Conservation (phyloP, 2,888 invertebrate species). For the Thalpophila matura region DNA sequence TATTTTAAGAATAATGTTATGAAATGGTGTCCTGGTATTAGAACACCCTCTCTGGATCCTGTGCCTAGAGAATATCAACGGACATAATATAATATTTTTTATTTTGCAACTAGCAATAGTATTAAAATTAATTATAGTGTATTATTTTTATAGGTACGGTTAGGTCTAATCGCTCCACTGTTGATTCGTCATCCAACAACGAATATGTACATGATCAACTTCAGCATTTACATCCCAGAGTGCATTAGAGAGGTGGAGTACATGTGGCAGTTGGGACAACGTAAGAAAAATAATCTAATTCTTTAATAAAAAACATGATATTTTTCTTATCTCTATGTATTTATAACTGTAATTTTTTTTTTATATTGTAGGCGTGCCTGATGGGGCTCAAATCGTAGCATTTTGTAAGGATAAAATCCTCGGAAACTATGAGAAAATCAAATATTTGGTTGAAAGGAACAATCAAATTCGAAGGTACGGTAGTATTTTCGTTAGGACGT, state of each 20-base stretch:
- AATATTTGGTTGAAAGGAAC: slow-evolving; percentile 92
- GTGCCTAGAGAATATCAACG: too few species aligned
- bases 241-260: slow-evolving; percentile 95
- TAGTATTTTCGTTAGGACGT: too few species aligned
- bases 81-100: too few species aligned
- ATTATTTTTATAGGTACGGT: slow-evolving; percentile 87
- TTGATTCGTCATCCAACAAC: slow-evolving; percentile 92
- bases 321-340: background rate
- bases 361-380: slow-evolving; percentile 91
- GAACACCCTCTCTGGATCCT: too few species aligned
- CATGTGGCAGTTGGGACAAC: slow-evolving; percentile 94
- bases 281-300: slow-evolving; percentile 75
- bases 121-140: too few species aligned
- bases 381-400: slow-evolving; percentile 94
- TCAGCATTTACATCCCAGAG: slow-evolving; percentile 93
- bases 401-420: slow-evolving; percentile 94
- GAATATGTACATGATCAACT: slow-evolving; percentile 93
- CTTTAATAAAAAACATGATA: background rate
- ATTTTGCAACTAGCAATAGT: too few species aligned
- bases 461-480: slow-evolving; percentile 87
- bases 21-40: too few species aligned
- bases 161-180: slow-evolving; percentile 93
- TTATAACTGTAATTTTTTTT: background rate
- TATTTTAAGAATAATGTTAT: slow-evolving; percentile 67
- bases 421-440: slow-evolving; percentile 91